A percentile compares a stretch with the other conserved stretches of the same genome.
Conservation (phyloP, 2,797 vertebrate genomes). For the Anguilla marmorata region DNA sequence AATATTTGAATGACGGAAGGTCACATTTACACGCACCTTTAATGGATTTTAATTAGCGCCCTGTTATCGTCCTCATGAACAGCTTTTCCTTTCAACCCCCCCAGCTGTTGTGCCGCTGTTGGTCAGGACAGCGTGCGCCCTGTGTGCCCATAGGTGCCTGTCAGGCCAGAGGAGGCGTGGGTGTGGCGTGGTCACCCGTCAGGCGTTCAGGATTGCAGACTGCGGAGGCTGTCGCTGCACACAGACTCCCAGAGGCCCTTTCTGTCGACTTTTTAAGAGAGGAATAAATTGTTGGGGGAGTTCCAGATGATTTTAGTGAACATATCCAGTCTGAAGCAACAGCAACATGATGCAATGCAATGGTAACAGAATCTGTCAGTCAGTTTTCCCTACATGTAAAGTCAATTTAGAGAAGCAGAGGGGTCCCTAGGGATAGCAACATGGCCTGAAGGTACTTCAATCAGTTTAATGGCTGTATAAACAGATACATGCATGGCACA, state of each 20-base stretch:
- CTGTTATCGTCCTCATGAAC: background rate
- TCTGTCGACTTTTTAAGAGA: background rate
- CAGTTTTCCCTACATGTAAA: background rate
- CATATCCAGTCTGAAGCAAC: conserved; percentile 2
- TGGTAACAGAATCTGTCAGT: background rate
- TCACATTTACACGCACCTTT: background rate
- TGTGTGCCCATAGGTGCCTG: too few species aligned
- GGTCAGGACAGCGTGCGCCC: background rate
- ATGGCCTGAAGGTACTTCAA: background rate
- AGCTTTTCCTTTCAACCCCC: background rate
- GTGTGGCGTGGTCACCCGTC: background rate
- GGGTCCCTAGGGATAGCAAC: background rate
- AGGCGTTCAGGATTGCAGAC: too few species aligned
- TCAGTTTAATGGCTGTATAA: background rate
- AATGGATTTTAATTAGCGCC: background rate
- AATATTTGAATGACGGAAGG: background rate
- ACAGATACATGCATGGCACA: background rate
- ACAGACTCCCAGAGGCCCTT: background rate
- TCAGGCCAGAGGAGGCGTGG: background rate
- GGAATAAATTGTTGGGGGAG: background rate
- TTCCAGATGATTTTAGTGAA: background rate
- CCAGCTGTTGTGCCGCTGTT: background rate
- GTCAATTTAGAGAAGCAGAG: background rate
- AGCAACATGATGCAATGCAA: conserved; percentile 9
- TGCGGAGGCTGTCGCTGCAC: too few species aligned